Evolutionary conservation across 2,888 invertebrate species (phyloP).

Genomic region (Aphodius granarius): DNA sequence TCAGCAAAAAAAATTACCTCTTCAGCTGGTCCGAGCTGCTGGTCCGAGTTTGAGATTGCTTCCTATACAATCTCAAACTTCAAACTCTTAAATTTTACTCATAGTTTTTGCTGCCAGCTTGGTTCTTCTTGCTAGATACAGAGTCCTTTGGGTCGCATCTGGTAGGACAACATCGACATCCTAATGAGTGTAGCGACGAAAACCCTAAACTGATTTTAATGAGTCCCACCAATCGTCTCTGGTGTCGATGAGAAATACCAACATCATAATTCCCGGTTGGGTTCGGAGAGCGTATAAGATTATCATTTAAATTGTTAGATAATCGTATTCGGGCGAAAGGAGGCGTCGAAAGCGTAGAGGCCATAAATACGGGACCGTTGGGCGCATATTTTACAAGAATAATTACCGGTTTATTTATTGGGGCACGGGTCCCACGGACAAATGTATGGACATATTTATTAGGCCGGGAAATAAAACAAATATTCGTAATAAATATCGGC

Average conservation of each 20-base stretch:
- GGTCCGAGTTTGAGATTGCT: no score
- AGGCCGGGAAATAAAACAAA: slow-evolving; percentile 53
- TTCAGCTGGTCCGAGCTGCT: background rate
- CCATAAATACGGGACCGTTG: slow-evolving; percentile 8
- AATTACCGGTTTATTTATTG: slow-evolving; percentile 15
- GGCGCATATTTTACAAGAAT: slow-evolving; percentile 12
- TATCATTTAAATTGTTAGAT: slow-evolving; percentile 7
- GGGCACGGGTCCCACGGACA: slow-evolving; percentile 12
- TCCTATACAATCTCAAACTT: no score
- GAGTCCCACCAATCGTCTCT: background rate
- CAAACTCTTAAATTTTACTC: no score
- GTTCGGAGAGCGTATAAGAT: background rate
- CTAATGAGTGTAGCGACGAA: background rate
- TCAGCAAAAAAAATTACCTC: background rate
- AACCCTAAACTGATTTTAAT: background rate
- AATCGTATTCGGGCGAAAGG: slow-evolving; percentile 6
- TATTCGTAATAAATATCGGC: slow-evolving; percentile 49
- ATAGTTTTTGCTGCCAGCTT: no score
- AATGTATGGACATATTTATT: slow-evolving; percentile 50
- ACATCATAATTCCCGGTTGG: background rate
- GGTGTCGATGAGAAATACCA: background rate
- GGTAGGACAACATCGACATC: background rate
- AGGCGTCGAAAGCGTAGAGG: slow-evolving; percentile 9
- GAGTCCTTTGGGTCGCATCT: no score
- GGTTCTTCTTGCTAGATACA: no score